Percentiles rank a stretch among this genome's conserved stretches.
phyloP scores from a whole-genome alignment of 2,113 vertebrate genomes.

The Ariopsis seemanni region DNA sequence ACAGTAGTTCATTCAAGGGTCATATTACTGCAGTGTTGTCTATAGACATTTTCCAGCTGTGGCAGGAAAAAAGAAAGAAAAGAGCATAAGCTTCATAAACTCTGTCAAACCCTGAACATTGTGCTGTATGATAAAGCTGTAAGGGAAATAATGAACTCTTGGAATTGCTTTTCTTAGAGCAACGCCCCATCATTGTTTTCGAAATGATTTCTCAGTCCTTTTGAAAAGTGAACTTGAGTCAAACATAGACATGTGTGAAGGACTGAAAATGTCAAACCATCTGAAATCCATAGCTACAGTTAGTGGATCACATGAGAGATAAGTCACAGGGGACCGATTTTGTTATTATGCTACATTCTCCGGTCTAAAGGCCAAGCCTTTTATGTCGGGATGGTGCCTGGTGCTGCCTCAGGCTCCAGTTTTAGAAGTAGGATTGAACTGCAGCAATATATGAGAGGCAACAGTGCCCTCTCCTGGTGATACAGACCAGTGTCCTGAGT shows the following conservation, averaged over 20 bases:
- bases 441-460: background rate
- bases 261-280: background rate
- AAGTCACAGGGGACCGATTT: background rate
- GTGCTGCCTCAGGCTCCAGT: background rate
- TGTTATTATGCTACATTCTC: background rate
- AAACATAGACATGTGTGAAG: background rate
- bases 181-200: background rate
- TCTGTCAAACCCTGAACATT: background rate
- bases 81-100: background rate
- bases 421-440: background rate
- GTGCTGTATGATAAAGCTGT: background rate
- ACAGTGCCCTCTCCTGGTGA: constrained; percentile 19
- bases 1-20: background rate
- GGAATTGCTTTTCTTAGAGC: background rate
- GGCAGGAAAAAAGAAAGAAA: background rate
- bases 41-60: background rate
- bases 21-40: background rate
- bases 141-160: background rate
- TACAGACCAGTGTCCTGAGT: background rate
- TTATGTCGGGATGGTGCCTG: background rate
- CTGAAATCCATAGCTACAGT: background rate
- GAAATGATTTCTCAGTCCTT: background rate
- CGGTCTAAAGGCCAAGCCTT: background rate
- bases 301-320: background rate
- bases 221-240: background rate